Evolutionary conservation across 2,888 invertebrate species (phyloP).

Genomic region (Andrena bucephala): DNA sequence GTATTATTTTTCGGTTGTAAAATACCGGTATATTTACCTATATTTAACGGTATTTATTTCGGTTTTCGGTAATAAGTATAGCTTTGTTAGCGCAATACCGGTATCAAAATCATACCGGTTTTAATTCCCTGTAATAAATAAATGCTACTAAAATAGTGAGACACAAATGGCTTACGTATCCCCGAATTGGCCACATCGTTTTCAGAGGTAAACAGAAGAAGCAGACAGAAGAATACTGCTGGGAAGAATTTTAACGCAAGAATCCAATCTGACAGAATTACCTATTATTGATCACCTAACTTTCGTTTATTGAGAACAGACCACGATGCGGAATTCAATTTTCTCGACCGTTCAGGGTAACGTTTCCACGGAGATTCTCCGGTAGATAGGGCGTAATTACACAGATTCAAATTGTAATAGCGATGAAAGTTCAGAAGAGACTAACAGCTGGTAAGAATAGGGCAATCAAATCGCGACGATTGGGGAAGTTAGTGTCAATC

Average conservation of each 20-base stretch:
- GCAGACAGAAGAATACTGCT: not conserved
- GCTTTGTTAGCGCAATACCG: no score
- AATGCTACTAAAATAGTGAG: no score
- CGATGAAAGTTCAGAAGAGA: slow-evolving; percentile 20
- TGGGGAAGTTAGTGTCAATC: not conserved
- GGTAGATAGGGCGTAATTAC: slow-evolving; percentile 37
- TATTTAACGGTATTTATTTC: no score
- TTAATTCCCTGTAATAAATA: no score
- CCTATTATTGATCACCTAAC: slow-evolving; percentile 19
- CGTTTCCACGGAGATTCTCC: slow-evolving; percentile 12
- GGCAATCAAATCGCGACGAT: slow-evolving; percentile 5
- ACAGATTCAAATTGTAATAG: slow-evolving; percentile 21
- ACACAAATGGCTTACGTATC: no score
- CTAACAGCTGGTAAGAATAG: slow-evolving; percentile 14
- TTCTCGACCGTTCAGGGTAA: slow-evolving; percentile 45
- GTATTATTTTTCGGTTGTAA: no score
- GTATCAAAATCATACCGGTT: no score
- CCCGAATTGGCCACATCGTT: no score
- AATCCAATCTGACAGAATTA: not conserved
- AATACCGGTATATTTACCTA: no score
- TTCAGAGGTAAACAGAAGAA: no score
- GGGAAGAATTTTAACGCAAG: slow-evolving; percentile 16
- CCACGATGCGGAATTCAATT: slow-evolving; percentile 63
- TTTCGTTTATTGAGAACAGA: slow-evolving; percentile 10
- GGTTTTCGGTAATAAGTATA: no score